These are phyloP conservation scores for Otis tarda DNA, from an alignment of 2,113 vertebrate genomes.

Conservation along the genomic window DNA sequence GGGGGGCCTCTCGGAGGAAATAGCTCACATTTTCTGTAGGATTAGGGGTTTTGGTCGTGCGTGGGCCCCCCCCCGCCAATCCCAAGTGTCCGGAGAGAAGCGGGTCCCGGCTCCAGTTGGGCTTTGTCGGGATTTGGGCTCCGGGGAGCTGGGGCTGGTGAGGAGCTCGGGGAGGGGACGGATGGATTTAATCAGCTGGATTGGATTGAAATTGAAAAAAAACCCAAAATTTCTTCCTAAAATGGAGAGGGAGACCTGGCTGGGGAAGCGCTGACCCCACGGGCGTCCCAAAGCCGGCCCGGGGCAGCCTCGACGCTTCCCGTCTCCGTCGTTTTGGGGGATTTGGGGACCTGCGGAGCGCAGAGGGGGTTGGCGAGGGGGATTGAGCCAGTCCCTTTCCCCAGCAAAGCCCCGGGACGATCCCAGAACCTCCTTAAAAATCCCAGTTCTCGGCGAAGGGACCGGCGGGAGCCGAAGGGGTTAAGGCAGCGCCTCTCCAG, in stretches of 20 bases:
- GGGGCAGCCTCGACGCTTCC: rapidly evolving
- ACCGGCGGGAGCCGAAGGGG: background rate
- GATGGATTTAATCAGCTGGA: conserved; percentile 15
- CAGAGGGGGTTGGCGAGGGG: background rate
- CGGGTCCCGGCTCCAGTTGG: rapidly evolving
- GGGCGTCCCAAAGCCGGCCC: background rate
- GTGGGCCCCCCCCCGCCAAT: background rate
- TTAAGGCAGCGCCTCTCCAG: conserved; percentile 45
- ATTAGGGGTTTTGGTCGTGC: background rate
- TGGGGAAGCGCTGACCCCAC: rapidly evolving
- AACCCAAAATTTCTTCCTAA: background rate
- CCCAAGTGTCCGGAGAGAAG: rapidly evolving
- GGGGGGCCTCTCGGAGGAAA: background rate
- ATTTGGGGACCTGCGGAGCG: background rate
- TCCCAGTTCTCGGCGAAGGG: background rate
- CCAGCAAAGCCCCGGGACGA: background rate
- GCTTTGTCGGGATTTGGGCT: background rate
- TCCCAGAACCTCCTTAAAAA: background rate
- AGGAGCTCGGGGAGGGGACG: background rate
- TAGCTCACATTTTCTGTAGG: background rate
- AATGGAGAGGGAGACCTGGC: conserved; percentile 1
- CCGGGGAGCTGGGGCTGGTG: background rate
- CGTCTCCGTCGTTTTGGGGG: background rate
- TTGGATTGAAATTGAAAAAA: background rate
- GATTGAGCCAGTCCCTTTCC: background rate